These are phyloP conservation scores for Zaprionus ghesquierei DNA, from an alignment of 1,140 invertebrate species.

Conservation along the genomic window DNA sequence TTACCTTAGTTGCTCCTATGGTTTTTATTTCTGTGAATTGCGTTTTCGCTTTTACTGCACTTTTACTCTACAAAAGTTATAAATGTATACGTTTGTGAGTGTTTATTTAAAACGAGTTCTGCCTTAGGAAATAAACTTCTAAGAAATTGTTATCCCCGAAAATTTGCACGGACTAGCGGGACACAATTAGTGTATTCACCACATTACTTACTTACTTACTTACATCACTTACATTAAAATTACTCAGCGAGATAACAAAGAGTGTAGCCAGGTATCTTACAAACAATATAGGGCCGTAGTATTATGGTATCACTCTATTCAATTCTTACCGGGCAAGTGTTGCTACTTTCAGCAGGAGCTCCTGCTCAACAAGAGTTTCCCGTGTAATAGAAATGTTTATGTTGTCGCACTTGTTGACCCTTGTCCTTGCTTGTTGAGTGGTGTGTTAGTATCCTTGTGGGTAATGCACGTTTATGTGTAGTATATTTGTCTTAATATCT, in stretches of 20 bases:
- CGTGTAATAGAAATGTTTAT: slow-evolving; percentile 64
- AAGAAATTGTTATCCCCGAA: too few species aligned
- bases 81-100: too few species aligned
- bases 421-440: slow-evolving; percentile 59
- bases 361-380: slow-evolving; percentile 9
- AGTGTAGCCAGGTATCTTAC: too few species aligned
- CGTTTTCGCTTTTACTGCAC: neutral
- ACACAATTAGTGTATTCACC: too few species aligned
- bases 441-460: slow-evolving; percentile 19
- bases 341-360: neutral
- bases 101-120: too few species aligned
- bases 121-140: too few species aligned
- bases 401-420: slow-evolving; percentile 66
- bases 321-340: neutral
- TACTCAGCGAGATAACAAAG: too few species aligned
- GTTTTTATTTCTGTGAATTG: neutral
- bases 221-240: too few species aligned
- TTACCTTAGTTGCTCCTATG: too few species aligned
- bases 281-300: neutral
- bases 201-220: too few species aligned
- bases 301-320: neutral
- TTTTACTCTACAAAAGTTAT: neutral
- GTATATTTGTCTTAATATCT: slow-evolving; percentile 50
- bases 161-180: too few species aligned
- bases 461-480: slow-evolving; percentile 9